Base-by-base conservation (phyloP, 2,888 invertebrate species). In the Cephus sareptanus region DNA sequence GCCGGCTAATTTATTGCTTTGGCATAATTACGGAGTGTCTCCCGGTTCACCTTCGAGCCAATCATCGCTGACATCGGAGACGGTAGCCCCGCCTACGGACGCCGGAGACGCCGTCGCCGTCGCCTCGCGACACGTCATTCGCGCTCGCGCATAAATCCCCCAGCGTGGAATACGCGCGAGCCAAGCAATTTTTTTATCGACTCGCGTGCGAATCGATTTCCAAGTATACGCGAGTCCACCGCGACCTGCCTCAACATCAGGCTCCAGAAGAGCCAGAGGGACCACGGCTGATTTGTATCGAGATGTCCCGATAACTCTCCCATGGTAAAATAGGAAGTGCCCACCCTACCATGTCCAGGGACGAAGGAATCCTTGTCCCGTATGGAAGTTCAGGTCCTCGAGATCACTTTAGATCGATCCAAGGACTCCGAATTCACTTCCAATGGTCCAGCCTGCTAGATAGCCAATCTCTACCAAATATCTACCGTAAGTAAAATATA, bases 1-100 rank as follows among this genome's bases (percentile, higher is more conserved):
- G 79, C 85, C 82, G 83, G 84, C 82, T 88, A 86, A 89, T 88
- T 89, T 89, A 87, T 87, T 85, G 85, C 84, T 79, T 83, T 82
- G 80, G 85, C 83, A 86, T 89, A 89, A 89, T 89, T 89, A 88
- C 86, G 82, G 83, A 78, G 81, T 75, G 85, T 79, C 79, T 78
- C 78, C 73, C 73, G 69, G 76, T 30, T 71, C 71, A 76, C 71
- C 73, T 75, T 76, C 35, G 75, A 76, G 76, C 85, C 85, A 85
- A 85, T 85, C 83, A 70, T 81, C 77, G 34, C 33, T 35, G 75
- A 76, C 73, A 75, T 71, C 75, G 80, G 76, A 77, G 75, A 31
- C 76, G 79, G 76, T 79, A 73, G 80, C 79, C 76, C 80, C 80
- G 80, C 80, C 80, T 73, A 80, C 75, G 77, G 79, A 11, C 75